phyloP scores from a whole-genome alignment of 2,888 invertebrate species.

The Lordiphosa andalusiaca region DNA sequence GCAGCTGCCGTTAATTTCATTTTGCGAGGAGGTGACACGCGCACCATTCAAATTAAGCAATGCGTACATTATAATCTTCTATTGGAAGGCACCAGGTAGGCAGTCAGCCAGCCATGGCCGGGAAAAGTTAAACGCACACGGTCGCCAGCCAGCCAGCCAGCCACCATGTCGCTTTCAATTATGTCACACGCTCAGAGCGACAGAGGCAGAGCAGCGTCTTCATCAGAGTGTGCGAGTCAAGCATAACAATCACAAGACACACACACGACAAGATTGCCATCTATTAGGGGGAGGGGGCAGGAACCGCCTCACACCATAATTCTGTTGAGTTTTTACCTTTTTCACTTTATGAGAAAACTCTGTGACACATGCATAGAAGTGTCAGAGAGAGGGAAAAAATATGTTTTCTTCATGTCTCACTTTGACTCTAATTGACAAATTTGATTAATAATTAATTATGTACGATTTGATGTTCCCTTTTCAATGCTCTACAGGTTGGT shows the following conservation, averaged over 20 bases:
- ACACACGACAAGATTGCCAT: conserved; percentile 35
- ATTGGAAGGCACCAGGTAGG: conserved; percentile 37
- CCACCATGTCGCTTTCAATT: conserved; percentile 61
- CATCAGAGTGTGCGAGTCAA: conserved; percentile 22
- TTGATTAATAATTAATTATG: conserved; percentile 71
- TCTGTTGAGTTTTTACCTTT: conserved; percentile 56
- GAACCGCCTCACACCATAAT: background rate
- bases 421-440: conserved; percentile 58
- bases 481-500: background rate
- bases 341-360: conserved; percentile 60
- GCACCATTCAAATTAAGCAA: conserved; percentile 67
- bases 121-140: conserved; percentile 50
- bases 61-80: conserved; percentile 68
- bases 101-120: conserved; percentile 1
- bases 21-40: conserved; percentile 21
- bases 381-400: conserved; percentile 4
- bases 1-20: conserved; percentile 16
- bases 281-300: conserved; percentile 7
- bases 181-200: conserved; percentile 57
- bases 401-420: conserved; percentile 4
- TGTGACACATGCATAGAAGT: conserved; percentile 67
- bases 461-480: conserved; percentile 35
- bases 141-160: conserved; percentile 45
- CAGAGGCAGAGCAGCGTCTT: conserved; percentile 30
- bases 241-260: conserved; percentile 58